Percentiles rank a stretch among this genome's conserved stretches.
Evolutionary conservation across 2,113 vertebrate species (phyloP).

Genomic region (Apodemus sylvaticus): DNA sequence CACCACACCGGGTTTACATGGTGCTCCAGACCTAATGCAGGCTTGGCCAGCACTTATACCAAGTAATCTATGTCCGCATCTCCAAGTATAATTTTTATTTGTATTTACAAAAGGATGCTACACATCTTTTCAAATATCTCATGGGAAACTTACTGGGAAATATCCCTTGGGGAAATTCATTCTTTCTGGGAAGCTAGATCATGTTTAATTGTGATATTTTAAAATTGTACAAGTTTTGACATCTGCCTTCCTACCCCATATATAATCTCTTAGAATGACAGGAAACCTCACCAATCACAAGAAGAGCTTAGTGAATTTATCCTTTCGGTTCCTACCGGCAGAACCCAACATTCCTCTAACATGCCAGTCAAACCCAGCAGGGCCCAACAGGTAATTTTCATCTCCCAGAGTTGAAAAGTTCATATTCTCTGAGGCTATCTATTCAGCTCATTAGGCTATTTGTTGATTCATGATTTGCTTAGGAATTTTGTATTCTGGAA

Average conservation of each 20-base stretch:
- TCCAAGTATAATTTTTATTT: neutral
- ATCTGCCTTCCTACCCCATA: neutral
- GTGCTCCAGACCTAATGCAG: neutral
- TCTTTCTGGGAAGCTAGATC: neutral
- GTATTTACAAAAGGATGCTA: neutral
- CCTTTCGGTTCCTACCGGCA: neutral
- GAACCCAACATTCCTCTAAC: neutral
- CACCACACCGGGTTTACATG: neutral
- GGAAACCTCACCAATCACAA: neutral
- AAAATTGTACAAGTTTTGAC: neutral
- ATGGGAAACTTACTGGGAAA: too few relatives aligned
- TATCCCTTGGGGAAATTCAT: neutral
- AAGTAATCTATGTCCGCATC: neutral
- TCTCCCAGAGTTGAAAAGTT: neutral
- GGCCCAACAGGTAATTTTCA: neutral
- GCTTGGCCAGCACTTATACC: neutral
- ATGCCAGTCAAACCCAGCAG: neutral
- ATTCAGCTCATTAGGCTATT: neutral
- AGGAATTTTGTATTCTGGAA: neutral
- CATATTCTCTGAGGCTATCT: neutral
- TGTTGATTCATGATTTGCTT: neutral
- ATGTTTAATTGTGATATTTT: neutral
- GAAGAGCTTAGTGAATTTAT: neutral
- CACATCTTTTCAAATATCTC: neutral
- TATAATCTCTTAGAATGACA: neutral